A percentile compares a stretch with the other conserved stretches of the same genome.
These are phyloP conservation scores for Dermochelys coriacea DNA, from an alignment of 2,797 vertebrate species.

Conservation along the genomic window DNA sequence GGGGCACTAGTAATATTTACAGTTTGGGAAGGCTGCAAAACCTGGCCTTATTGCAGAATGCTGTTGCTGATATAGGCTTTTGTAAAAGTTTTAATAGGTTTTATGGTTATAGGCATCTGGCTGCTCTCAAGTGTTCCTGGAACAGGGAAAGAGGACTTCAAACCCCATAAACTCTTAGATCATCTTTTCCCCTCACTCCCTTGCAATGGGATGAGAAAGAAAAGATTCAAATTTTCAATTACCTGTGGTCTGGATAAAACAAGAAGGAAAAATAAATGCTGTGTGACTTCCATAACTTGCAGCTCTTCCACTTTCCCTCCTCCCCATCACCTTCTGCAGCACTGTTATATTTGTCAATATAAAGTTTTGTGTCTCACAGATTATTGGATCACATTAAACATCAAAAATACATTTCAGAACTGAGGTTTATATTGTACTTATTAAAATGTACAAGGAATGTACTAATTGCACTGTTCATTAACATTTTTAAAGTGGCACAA, in stretches of 20 bases:
- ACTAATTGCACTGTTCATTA: neutral
- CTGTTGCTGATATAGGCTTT: constrained; percentile 43
- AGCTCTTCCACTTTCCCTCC: neutral
- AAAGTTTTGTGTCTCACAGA: neutral
- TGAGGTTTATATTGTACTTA: neutral
- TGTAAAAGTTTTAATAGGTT: constrained; percentile 72
- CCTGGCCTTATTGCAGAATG: constrained; percentile 45
- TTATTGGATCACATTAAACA: neutral
- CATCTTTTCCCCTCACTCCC: constrained; percentile 36
- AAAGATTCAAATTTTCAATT: constrained; percentile 52
- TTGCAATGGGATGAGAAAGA: constrained; percentile 40
- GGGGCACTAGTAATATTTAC: constrained; percentile 36
- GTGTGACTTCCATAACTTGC: neutral
- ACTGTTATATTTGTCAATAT: neutral
- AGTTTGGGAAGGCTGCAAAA: constrained; percentile 34
- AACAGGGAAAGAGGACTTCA: constrained; percentile 32
- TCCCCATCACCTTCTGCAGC: neutral
- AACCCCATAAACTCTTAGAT: constrained; percentile 37
- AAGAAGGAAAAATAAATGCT: constrained; percentile 18
- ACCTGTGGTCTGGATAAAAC: neutral
- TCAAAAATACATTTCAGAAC: neutral
- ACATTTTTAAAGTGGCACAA: neutral
- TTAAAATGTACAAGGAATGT: neutral
- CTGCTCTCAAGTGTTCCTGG: constrained; percentile 41
- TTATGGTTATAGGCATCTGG: constrained; percentile 60